Evolutionary conservation across 2,888 invertebrate genomes (phyloP).

Genomic region (Caenorhabditis sp.): DNA sequence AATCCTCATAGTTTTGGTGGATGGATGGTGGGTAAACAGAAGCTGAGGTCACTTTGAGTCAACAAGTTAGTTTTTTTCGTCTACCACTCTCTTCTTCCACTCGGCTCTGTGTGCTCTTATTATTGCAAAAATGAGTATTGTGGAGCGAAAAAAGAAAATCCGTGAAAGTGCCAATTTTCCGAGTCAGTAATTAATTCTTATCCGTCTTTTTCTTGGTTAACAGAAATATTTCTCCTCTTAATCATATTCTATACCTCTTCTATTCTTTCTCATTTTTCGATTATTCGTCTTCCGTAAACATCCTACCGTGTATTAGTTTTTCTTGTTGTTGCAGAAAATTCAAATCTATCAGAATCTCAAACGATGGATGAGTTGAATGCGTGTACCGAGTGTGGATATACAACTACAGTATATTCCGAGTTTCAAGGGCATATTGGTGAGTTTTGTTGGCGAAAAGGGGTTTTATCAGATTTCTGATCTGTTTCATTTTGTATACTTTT

Average conservation of each 20-base stretch:
- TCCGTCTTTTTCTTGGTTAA: background rate
- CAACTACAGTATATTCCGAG: conserved; percentile 57
- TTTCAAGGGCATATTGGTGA: conserved; percentile 65
- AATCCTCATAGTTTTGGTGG: background rate
- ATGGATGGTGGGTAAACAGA: background rate
- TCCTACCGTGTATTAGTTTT: background rate
- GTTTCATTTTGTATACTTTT: conserved; percentile 8
- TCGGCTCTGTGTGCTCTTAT: background rate
- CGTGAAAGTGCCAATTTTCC: background rate
- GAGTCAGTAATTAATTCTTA: background rate
- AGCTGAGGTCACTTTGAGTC: background rate
- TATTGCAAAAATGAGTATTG: background rate
- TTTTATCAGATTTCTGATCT: background rate
- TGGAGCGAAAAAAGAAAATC: background rate
- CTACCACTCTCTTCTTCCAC: background rate
- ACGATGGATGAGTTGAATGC: conserved; percentile 61
- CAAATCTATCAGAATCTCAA: conserved; percentile 1
- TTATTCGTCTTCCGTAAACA: background rate
- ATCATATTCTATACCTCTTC: background rate
- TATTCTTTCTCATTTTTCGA: background rate
- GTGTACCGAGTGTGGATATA: conserved; percentile 69
- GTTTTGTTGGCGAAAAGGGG: background rate
- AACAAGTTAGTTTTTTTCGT: background rate
- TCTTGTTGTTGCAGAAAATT: background rate
- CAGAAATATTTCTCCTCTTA: background rate